A percentile compares a stretch with the other conserved stretches of the same genome.
These are phyloP conservation scores for Lepetodrilus schrolli DNA, from an alignment of 2,888 invertebrate species.

Conservation along the genomic window DNA sequence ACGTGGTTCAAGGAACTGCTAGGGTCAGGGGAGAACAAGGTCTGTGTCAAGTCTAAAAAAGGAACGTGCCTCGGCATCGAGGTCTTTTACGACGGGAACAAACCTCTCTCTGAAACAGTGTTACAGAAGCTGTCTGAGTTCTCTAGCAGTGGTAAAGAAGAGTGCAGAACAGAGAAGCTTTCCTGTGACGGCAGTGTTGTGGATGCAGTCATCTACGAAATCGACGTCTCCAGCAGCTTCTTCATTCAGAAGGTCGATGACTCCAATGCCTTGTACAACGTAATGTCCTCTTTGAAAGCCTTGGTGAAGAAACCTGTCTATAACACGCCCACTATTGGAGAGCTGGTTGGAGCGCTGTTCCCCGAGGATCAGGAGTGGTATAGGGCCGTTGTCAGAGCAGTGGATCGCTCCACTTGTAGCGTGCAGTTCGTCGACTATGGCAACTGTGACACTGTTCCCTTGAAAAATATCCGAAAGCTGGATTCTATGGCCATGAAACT, in stretches of 20 bases:
- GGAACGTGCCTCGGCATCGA: not conserved
- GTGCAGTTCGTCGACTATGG: conserved; percentile 70
- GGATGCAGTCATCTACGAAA: conserved; percentile 29
- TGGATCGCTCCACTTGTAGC: not conserved
- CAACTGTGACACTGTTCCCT: conserved; percentile 49
- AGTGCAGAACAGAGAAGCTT: not conserved
- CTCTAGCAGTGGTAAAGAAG: not conserved
- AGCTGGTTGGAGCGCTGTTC: conserved; percentile 42
- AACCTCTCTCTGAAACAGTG: not conserved
- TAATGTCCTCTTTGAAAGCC: conserved; percentile 27
- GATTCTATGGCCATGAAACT: conserved; percentile 37
- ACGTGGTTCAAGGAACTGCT: not conserved
- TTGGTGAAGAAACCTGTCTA: not conserved
- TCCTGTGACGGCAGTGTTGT: conserved; percentile 26
- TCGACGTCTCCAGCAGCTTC: conserved; percentile 75
- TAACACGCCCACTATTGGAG: conserved; percentile 34
- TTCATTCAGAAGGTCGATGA: conserved; percentile 80
- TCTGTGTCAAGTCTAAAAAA: not conserved
- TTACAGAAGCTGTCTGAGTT: not conserved
- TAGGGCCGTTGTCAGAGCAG: conserved; percentile 34
- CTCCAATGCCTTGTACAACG: conserved; percentile 41
- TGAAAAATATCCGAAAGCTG: conserved; percentile 41
- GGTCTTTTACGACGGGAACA: not conserved
- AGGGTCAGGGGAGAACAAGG: not conserved
- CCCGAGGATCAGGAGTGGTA: conserved; percentile 43